A percentile compares a stretch with the other conserved stretches of the same genome.
Evolutionary conservation across 2,113 vertebrate species (phyloP).

Genomic region (Prietella phreatophila): DNA sequence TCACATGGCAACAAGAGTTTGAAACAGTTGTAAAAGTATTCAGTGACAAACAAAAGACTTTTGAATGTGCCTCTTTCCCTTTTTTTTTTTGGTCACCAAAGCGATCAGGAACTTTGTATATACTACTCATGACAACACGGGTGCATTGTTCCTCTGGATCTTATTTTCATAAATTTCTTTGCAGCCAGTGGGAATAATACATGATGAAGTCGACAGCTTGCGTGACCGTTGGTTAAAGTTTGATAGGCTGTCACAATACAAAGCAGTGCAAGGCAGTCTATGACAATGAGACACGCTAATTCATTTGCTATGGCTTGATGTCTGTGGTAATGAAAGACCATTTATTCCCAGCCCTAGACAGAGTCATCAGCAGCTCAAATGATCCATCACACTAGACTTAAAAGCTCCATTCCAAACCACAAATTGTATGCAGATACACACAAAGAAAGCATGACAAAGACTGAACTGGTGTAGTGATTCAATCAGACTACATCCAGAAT

Average conservation of each 20-base stretch:
- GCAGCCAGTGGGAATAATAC: constrained; percentile 44
- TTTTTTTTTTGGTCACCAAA: neutral
- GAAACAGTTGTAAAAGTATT: constrained; percentile 42
- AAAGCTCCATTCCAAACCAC: constrained; percentile 9
- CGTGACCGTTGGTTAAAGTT: constrained; percentile 38
- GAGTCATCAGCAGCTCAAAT: constrained; percentile 33
- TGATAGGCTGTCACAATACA: constrained; percentile 53
- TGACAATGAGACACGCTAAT: constrained; percentile 47
- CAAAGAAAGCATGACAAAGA: constrained; percentile 26
- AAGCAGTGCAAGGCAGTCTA: constrained; percentile 39
- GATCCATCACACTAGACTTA: constrained; percentile 21
- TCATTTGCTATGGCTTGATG: constrained; percentile 35
- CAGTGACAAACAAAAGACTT: constrained; percentile 28
- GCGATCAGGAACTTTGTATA: constrained; percentile 10
- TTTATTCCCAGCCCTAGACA: constrained; percentile 27
- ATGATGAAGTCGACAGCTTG: constrained; percentile 38
- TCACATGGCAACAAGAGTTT: constrained; percentile 51
- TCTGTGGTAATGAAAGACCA: constrained; percentile 37
- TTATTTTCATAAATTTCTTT: constrained; percentile 44
- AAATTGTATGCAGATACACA: constrained; percentile 5
- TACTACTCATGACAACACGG: constrained; percentile 23
- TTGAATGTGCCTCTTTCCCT: constrained; percentile 3
- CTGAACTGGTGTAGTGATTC: neutral
- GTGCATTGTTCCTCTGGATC: constrained; percentile 37
- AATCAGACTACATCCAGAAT: neutral